Evolutionary conservation across 2,888 invertebrate genomes (phyloP).

Genomic region (Tromatobia lineatoria): DNA sequence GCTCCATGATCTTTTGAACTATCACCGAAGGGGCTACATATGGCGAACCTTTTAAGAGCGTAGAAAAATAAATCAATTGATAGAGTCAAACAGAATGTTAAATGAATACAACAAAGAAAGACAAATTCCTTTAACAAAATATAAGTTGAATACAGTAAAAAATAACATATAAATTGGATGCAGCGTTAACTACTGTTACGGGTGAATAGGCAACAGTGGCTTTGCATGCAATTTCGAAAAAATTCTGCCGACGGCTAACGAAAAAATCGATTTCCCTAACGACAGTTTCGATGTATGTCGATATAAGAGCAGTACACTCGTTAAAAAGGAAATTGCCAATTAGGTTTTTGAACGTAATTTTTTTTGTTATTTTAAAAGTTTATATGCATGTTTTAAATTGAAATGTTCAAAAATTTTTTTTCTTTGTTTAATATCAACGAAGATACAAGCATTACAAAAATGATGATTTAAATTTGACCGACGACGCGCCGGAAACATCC

Average conservation of each 20-base stretch:
- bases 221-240: constrained; percentile 50
- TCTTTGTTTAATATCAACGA: no score
- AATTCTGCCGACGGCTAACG: background rate
- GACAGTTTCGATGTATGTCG: background rate
- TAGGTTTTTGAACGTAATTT: no score
- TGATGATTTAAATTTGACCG: no score
- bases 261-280: constrained; percentile 10
- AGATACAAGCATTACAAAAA: no score
- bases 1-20: constrained; percentile 93
- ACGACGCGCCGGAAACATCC: no score
- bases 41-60: constrained; percentile 88
- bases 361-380: no score
- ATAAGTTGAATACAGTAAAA: constrained; percentile 35
- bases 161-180: constrained; percentile 48
- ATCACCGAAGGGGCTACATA: constrained; percentile 93
- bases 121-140: constrained; percentile 14
- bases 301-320: background rate
- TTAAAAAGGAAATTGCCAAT: constrained; percentile 14
- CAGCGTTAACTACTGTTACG: constrained; percentile 32
- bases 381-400: no score
- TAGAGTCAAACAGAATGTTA: background rate
- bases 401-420: no score
- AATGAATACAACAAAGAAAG: constrained; percentile 3
- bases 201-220: background rate
- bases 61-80: constrained; percentile 35